phyloP scores from a whole-genome alignment of 1,140 invertebrate species.

The Aphaenogaster rudis region DNA sequence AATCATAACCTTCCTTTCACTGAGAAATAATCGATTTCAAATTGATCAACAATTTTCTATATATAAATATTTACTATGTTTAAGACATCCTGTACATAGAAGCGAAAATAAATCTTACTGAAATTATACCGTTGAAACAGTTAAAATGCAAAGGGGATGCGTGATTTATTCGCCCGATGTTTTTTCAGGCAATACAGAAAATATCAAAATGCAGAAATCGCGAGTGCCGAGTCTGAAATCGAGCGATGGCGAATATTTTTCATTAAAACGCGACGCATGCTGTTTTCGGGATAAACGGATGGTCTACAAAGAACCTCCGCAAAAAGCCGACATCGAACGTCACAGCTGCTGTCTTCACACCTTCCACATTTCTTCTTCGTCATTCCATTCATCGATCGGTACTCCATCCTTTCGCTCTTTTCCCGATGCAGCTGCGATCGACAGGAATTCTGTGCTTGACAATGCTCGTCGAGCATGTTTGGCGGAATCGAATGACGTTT shows the following conservation, averaged over 20 bases:
- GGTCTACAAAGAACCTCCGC: background rate
- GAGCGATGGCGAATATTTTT: conserved; percentile 38
- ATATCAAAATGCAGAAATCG: conserved; percentile 37
- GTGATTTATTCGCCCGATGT: conserved; percentile 9
- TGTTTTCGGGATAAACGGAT: background rate
- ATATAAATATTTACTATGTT: background rate
- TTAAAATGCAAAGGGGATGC: conserved; percentile 33
- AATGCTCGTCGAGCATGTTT: conserved; percentile 35
- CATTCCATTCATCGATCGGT: conserved; percentile 33
- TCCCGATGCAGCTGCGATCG: conserved; percentile 6
- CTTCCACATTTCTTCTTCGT: conserved; percentile 33
- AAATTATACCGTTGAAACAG: conserved; percentile 28
- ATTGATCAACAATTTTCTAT: background rate
- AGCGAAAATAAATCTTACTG: background rate
- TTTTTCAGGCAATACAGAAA: conserved; percentile 8
- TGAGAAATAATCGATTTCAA: background rate
- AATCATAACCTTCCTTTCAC: background rate
- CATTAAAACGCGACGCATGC: conserved; percentile 24
- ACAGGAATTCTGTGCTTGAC: conserved; percentile 38
- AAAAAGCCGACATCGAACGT: conserved; percentile 28
- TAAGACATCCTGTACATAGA: background rate
- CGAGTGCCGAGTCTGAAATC: background rate
- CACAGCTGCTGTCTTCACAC: conserved; percentile 36
- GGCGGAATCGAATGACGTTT: conserved; percentile 28
- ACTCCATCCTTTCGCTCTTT: conserved; percentile 35